Evolutionary conservation across 35 echinoderm and acorn worm genomes (phyloP), one percentile per base, ranked within the genome.

Genomic region (Amphiura filiformis): DNA sequence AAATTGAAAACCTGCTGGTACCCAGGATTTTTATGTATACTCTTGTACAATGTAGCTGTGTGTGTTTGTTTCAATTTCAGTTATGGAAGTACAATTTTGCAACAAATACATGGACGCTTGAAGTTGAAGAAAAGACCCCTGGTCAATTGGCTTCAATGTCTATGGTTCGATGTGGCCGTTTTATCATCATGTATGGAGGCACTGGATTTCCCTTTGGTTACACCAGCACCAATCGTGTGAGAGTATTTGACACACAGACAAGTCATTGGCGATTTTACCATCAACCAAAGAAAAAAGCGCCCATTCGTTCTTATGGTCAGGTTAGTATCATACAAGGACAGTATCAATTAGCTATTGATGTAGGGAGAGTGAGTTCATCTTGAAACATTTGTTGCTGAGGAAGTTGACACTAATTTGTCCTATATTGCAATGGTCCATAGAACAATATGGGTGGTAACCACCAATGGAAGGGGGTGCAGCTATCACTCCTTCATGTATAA

Each of bases 61-160:
- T 9, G 5, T 47, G 4, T 4, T 17, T 9, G 4, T 47, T 15
- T 40, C 34, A 0, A 1, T 41, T 90, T 35, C 37, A 98, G 96
- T 64, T 98, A 34, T 98, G 96, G 96, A 85, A 79, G 47, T 98
- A 89, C 33, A 91, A 94, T 39, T 92, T 98, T 90, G 89, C 90
- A 34, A 87, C 89, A 23, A 86, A 81, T 64, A 57, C 31, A 39
- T 98, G 96, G 96, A 80, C 49, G 38, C 35, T 86, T 82, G 0
- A 94, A 14, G 38, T 38, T 28, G 87, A 83, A 15, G 65, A 87
- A 34, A 88, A 93, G 12, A 75, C 39, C 17, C 93, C 93, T 31
- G 56, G 81, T 42, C 85, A 92, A 39, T 78, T 98, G n/a, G 96
- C 96, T 3, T 98, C 96, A 13, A 98, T 98, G 96, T 94, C 96